Conservation (phyloP, 2,113 vertebrate genomes). For the Todiramphus chloris region DNA sequence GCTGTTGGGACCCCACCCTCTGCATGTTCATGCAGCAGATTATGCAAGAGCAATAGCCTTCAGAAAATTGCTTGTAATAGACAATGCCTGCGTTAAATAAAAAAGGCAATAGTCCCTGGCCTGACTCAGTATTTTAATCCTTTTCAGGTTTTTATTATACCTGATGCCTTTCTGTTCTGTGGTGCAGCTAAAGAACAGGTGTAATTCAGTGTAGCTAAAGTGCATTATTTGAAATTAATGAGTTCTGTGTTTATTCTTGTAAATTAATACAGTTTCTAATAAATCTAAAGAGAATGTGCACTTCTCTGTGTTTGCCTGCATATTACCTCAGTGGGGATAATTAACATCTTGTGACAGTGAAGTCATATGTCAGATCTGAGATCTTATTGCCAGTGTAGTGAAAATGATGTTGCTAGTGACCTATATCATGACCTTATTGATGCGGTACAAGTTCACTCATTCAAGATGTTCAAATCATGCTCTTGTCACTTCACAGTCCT, state of each 20-base stretch:
- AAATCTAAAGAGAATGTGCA: slow-evolving; percentile 21
- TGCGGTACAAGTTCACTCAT: slow-evolving; percentile 4
- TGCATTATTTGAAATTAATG: slow-evolving; percentile 51
- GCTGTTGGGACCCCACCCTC: slow-evolving; percentile 66
- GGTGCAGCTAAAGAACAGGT: not conserved
- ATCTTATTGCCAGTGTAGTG: slow-evolving; percentile 12
- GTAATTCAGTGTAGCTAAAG: slow-evolving; percentile 17
- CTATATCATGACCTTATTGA: slow-evolving; percentile 42
- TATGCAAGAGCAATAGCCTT: slow-evolving; percentile 63
- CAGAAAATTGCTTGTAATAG: slow-evolving; percentile 61
- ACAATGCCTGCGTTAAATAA: slow-evolving; percentile 42
- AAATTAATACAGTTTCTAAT: slow-evolving; percentile 57
- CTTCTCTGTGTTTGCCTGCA: not conserved
- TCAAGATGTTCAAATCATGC: not conserved
- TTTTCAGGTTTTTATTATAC: slow-evolving; percentile 41
- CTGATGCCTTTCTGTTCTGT: slow-evolving; percentile 6
- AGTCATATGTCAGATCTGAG: slow-evolving; percentile 49
- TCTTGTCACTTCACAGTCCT: not conserved
- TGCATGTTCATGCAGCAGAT: slow-evolving; percentile 48
- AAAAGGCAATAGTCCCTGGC: slow-evolving; percentile 29
- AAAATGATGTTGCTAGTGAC: slow-evolving; percentile 55
- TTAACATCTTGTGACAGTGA: slow-evolving; percentile 49
- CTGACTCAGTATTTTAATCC: slow-evolving; percentile 35
- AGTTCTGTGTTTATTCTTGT: slow-evolving; percentile 61
- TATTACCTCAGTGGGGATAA: slow-evolving; percentile 55